Percentiles rank a stretch among this genome's conserved stretches.
Conservation (phyloP, 2,888 invertebrate species). For the Ornithoptera alexandrae region DNA sequence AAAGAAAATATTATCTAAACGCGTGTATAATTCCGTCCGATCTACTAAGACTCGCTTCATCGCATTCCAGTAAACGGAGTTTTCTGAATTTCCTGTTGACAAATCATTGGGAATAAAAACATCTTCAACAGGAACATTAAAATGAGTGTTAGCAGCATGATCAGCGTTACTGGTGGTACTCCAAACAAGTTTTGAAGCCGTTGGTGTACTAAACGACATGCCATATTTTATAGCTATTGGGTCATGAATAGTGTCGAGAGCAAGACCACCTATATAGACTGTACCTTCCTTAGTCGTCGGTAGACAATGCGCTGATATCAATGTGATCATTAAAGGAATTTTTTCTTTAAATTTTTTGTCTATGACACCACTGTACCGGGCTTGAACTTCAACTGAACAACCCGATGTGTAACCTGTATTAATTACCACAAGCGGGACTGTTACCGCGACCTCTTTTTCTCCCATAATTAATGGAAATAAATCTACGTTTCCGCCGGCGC, state of each 20-base stretch:
- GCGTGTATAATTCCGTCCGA: slow-evolving; percentile 41
- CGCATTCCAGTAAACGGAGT: slow-evolving; percentile 63
- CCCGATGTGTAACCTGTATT: slow-evolving; percentile 47
- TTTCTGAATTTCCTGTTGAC: slow-evolving; percentile 36
- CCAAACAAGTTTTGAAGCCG: slow-evolving; percentile 58
- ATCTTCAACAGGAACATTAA: slow-evolving; percentile 53
- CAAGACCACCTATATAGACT: slow-evolving; percentile 57
- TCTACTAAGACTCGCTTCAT: slow-evolving; percentile 66
- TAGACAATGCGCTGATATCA: slow-evolving; percentile 66
- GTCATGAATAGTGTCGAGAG: slow-evolving; percentile 50
- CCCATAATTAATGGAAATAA: slow-evolving; percentile 63
- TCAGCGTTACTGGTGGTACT: slow-evolving; percentile 54
- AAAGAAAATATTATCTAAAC: slow-evolving; percentile 51
- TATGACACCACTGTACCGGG: slow-evolving; percentile 39
- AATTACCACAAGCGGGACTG: slow-evolving; percentile 46
- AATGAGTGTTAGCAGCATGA: slow-evolving; percentile 50
- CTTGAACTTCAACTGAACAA: slow-evolving; percentile 49
- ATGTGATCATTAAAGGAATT: slow-evolving; percentile 55
- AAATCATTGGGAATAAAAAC: slow-evolving; percentile 55
- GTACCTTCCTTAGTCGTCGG: slow-evolving; percentile 61
- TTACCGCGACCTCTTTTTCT: slow-evolving; percentile 49
- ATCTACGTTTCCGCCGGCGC: slow-evolving; percentile 63
- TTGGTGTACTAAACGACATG: slow-evolving; percentile 50
- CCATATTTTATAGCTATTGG: slow-evolving; percentile 53
- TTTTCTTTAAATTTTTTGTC: slow-evolving; percentile 34